Conservation (phyloP, 1,140 invertebrate species). For the Drosophila tani region DNA sequence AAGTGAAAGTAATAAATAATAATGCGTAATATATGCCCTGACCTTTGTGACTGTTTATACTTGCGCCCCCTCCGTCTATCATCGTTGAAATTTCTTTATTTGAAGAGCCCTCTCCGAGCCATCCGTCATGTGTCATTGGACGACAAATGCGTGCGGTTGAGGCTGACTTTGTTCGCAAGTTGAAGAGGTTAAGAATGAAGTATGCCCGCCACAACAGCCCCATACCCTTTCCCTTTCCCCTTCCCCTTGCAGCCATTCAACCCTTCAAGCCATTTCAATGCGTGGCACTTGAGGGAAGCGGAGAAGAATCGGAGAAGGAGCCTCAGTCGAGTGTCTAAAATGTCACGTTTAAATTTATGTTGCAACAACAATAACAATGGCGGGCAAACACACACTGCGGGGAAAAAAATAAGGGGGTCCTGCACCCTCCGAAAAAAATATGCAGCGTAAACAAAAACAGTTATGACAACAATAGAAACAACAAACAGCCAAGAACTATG, state of each 20-base stretch:
- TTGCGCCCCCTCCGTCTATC: conserved; percentile 8
- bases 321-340: conserved; percentile 62
- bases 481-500: conserved; percentile 65
- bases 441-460: conserved; percentile 71
- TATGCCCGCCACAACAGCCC: background rate
- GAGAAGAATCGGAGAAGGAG: conserved; percentile 8
- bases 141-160: conserved; percentile 41
- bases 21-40: background rate
- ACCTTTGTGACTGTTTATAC: background rate
- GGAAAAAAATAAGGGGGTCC: background rate
- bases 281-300: conserved; percentile 42
- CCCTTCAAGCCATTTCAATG: conserved; percentile 46
- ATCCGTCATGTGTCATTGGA: conserved; percentile 52
- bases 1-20: background rate
- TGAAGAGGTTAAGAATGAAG: conserved; percentile 56
- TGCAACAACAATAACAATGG: conserved; percentile 60
- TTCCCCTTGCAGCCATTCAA: conserved; percentile 9
- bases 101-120: conserved; percentile 14
- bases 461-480: conserved; percentile 74
- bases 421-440: conserved; percentile 26
- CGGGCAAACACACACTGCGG: conserved; percentile 9
- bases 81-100: conserved; percentile 36
- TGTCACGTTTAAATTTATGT: conserved; percentile 74
- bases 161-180: conserved; percentile 44
- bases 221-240: background rate